These are phyloP conservation scores for Ovis canadensis DNA, from an alignment of 2,113 vertebrate species.

Conservation along the genomic window DNA sequence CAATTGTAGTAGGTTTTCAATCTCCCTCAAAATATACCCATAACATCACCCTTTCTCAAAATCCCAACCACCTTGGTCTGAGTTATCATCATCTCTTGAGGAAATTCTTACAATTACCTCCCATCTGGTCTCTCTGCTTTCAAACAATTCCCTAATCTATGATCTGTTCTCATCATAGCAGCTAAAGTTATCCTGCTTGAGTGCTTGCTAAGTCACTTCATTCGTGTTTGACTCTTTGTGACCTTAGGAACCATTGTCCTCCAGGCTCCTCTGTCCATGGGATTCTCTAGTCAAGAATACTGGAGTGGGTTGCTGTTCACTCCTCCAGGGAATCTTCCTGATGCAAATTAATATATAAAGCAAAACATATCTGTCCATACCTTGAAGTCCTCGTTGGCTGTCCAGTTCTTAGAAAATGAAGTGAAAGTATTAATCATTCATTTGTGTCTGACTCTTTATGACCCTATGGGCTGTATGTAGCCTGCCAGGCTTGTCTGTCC, in stretches of 20 bases:
- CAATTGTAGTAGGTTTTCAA: neutral
- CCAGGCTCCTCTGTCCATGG: neutral
- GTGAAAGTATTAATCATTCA: neutral
- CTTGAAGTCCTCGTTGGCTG: neutral
- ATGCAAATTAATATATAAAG: neutral
- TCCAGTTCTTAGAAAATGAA: neutral
- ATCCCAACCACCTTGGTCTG: neutral
- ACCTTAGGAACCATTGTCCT: neutral
- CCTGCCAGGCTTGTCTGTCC: neutral
- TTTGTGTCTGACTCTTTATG: neutral
- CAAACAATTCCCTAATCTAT: neutral
- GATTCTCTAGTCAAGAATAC: neutral
- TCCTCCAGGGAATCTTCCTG: neutral
- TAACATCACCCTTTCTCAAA: neutral
- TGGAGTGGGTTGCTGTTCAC: neutral
- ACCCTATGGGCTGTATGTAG: neutral
- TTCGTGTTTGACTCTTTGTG: neutral
- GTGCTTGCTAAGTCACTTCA: neutral
- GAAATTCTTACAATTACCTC: neutral
- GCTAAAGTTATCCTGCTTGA: neutral
- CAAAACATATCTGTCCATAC: neutral
- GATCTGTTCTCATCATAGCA: neutral
- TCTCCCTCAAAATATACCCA: neutral
- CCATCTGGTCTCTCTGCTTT: neutral
- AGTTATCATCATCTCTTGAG: neutral